phyloP scores from a whole-genome alignment of 1,140 invertebrate genomes.

The Ceratina japonica region DNA sequence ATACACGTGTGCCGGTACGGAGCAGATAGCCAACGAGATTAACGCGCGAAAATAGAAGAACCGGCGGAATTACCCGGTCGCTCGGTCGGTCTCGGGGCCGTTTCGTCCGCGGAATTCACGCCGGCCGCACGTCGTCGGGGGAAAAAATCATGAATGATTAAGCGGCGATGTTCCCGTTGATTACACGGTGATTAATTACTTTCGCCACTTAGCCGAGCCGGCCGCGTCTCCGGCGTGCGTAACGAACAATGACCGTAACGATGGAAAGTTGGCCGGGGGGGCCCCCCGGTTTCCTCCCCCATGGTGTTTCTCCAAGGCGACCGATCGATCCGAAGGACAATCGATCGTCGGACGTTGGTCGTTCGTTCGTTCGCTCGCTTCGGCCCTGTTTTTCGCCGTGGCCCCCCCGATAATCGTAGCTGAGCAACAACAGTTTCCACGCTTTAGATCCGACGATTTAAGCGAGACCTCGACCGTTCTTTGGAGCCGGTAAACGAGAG shows the following conservation, averaged over 20 bases:
- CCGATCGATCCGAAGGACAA: neutral
- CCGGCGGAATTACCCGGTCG: constrained; percentile 7
- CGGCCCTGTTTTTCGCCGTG: neutral
- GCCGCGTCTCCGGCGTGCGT: neutral
- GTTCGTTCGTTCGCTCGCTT: neutral
- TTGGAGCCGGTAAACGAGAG: constrained; percentile 12
- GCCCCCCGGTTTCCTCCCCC: neutral
- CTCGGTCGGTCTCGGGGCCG: no score
- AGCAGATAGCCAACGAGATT: neutral
- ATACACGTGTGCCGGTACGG: no score
- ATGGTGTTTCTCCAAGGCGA: neutral
- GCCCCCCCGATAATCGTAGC: constrained; percentile 6
- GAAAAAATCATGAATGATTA: no score
- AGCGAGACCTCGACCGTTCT: constrained; percentile 12
- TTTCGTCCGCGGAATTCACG: no score
- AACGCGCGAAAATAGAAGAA: constrained; percentile 26
- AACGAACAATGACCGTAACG: neutral
- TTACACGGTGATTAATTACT: constrained; percentile 8
- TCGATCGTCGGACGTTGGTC: neutral
- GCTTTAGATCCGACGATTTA: constrained; percentile 25
- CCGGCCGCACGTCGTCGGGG: no score
- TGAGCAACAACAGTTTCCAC: constrained; percentile 25
- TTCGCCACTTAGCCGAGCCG: neutral
- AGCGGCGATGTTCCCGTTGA: no score
- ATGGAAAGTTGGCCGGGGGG: neutral